Conservation (phyloP, 2,888 invertebrate genomes). For the Melipona beecheii region DNA sequence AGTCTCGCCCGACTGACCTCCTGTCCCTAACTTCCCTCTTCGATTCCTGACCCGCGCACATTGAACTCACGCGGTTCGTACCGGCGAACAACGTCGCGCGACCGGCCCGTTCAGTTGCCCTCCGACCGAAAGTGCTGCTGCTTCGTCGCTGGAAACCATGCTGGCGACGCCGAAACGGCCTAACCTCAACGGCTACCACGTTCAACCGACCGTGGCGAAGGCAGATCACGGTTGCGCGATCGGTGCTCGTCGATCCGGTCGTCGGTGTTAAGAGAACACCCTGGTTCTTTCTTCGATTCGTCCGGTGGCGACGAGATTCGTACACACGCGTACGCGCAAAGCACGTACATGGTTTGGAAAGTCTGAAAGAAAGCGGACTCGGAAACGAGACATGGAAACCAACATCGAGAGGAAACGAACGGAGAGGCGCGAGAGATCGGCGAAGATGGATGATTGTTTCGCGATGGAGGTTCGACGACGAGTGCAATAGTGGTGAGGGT, state of each 20-base stretch:
- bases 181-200: neutral
- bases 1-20: constrained; percentile 79
- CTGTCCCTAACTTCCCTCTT: constrained; percentile 73
- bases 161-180: constrained; percentile 27
- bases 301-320: neutral
- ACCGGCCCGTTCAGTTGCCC: constrained; percentile 28
- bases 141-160: constrained; percentile 44
- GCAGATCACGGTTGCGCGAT: constrained; percentile 37
- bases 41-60: constrained; percentile 72
- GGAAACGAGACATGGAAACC: constrained; percentile 37
- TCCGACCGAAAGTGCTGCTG: constrained; percentile 34
- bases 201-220: constrained; percentile 5
- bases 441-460: constrained; percentile 25
- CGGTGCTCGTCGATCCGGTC: constrained; percentile 28
- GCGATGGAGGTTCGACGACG: constrained; percentile 16
- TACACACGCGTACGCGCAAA: too few species aligned
- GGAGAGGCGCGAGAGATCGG: constrained; percentile 39
- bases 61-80: constrained; percentile 65
- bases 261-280: neutral
- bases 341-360: too few species aligned
- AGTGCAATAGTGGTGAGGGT: constrained; percentile 1
- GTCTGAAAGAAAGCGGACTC: neutral
- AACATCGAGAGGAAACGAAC: constrained; percentile 23
- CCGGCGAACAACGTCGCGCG: constrained; percentile 51
- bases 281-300: neutral